A percentile compares a stretch with the other conserved stretches of the same genome.
Evolutionary conservation across 2,797 vertebrate species (phyloP).

Genomic region (Peromyscus aztecus): DNA sequence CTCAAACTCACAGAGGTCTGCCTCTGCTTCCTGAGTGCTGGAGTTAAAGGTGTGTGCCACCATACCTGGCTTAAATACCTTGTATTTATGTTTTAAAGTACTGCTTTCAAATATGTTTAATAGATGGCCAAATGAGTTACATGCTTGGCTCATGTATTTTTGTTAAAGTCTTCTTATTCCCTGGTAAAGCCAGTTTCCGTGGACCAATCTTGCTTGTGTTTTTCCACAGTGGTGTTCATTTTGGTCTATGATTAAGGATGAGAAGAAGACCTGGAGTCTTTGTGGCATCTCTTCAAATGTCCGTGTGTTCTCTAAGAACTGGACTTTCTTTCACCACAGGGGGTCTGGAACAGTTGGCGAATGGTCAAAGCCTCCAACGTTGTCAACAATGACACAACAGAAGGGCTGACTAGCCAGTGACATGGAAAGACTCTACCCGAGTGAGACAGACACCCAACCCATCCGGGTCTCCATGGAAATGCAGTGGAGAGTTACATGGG

Average conservation of each 20-base stretch:
- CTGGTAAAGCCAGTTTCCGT: neutral
- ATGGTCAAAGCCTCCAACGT: slow-evolving; percentile 19
- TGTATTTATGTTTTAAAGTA: slow-evolving; percentile 12
- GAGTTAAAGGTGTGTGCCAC: neutral
- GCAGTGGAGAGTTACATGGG: slow-evolving; percentile 68
- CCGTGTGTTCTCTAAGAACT: slow-evolving; percentile 55
- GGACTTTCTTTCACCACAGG: neutral
- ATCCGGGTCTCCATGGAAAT: neutral
- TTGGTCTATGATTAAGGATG: neutral
- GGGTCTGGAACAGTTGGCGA: slow-evolving; percentile 44
- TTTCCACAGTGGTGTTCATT: neutral
- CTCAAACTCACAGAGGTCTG: neutral
- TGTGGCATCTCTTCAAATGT: slow-evolving; percentile 29
- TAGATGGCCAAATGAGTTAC: neutral
- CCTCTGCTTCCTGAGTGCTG: neutral
- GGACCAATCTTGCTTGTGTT: neutral
- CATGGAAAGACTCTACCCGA: slow-evolving; percentile 64
- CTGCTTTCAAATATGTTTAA: slow-evolving; percentile 21
- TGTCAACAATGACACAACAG: slow-evolving; percentile 17
- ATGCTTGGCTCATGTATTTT: neutral
- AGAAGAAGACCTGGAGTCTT: slow-evolving; percentile 42
- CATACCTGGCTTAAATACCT: neutral
- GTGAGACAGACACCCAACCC: neutral
- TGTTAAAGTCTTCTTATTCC: neutral
- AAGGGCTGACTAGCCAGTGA: slow-evolving; percentile 49